phyloP scores from a whole-genome alignment of 1,140 invertebrate species.

The Macrotrachela quadricornifera region DNA sequence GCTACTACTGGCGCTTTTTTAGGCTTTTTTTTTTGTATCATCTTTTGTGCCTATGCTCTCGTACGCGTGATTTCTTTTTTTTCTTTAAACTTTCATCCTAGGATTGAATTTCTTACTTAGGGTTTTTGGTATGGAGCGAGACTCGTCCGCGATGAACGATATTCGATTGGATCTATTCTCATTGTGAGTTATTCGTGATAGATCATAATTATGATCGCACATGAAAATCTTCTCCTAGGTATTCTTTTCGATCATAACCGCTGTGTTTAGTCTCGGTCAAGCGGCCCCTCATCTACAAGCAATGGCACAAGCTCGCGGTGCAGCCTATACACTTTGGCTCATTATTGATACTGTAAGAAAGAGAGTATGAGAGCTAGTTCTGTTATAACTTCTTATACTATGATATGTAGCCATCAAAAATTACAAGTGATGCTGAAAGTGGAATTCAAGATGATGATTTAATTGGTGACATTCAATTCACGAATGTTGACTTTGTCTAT shows the following conservation, averaged over 20 bases:
- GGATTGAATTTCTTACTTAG: background rate
- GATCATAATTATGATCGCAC: slow-evolving; percentile 1
- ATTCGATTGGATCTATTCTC: too few relatives aligned
- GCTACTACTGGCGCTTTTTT: too few relatives aligned
- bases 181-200: slow-evolving; percentile 3
- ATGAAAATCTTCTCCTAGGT: too few relatives aligned
- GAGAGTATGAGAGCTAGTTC: too few relatives aligned
- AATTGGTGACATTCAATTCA: slow-evolving; percentile 23
- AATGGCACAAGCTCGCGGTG: slow-evolving; percentile 50
- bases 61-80: too few relatives aligned
- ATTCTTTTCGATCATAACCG: slow-evolving; percentile 45
- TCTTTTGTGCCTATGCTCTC: too few relatives aligned
- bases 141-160: background rate
- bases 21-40: too few relatives aligned
- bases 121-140: background rate
- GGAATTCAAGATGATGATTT: background rate
- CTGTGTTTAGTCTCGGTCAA: slow-evolving; percentile 59
- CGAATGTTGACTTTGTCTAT: slow-evolving; percentile 29
- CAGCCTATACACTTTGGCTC: slow-evolving; percentile 50
- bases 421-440: too few relatives aligned
- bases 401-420: too few relatives aligned
- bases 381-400: too few relatives aligned
- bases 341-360: slow-evolving; percentile 44
- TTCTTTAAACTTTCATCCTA: too few relatives aligned
- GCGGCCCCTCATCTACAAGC: slow-evolving; percentile 55